Conservation (phyloP, 2,797 vertebrate genomes). For the Enteromius anoplus region DNA sequence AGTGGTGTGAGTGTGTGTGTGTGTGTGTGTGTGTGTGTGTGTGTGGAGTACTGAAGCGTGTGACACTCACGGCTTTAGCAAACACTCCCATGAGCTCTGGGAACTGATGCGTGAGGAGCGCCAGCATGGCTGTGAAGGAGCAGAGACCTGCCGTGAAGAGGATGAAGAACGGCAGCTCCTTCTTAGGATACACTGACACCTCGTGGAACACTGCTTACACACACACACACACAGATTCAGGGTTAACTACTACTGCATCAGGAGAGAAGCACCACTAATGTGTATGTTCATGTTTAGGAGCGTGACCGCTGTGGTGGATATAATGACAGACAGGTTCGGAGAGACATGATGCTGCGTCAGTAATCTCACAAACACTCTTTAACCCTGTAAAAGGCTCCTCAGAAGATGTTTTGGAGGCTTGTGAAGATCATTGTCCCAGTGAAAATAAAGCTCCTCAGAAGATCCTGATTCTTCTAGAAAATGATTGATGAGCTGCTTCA, state of each 20-base stretch:
- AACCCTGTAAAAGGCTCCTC: background rate
- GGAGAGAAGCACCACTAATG: background rate
- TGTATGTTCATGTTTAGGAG: background rate
- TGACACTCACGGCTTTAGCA: conserved; percentile 93
- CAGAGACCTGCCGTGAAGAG: conserved; percentile 97
- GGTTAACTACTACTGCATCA: background rate
- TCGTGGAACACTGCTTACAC: conserved; percentile 94
- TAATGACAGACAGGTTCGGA: background rate
- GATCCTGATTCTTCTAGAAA: background rate
- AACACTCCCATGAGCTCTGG: conserved; percentile 99
- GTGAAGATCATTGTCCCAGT: too few relatives aligned
- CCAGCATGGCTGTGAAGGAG: conserved; percentile 98
- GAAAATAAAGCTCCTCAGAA: background rate
- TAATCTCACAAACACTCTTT: background rate
- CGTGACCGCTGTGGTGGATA: background rate
- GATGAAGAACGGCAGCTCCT: conserved; percentile 99
- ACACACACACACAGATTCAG: conserved; percentile 35
- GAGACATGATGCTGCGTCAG: background rate
- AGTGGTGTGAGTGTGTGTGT: background rate
- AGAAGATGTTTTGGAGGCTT: background rate
- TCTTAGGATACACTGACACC: conserved; percentile 99
- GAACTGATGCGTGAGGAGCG: conserved; percentile 98
- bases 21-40: background rate
- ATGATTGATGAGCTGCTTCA: background rate
- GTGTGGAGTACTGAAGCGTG: too few relatives aligned